Conservation (phyloP, 1,140 invertebrate species). For the Drosophila subpulchrella region DNA sequence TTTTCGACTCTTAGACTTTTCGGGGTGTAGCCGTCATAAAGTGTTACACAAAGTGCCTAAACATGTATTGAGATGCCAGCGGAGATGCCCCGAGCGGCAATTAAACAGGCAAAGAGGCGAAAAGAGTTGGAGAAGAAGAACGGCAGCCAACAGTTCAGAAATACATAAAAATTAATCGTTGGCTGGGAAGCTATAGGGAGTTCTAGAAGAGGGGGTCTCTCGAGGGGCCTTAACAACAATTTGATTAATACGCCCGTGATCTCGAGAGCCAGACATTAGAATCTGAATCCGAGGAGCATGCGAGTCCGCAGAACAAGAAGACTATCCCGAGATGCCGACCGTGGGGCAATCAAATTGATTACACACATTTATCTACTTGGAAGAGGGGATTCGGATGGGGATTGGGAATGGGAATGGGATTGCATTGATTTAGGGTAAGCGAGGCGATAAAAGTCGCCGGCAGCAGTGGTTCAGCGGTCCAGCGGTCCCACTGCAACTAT, state of each 20-base stretch:
- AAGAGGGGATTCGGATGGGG: constrained; percentile 5
- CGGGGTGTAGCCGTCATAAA: constrained; percentile 74
- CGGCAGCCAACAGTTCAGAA: constrained; percentile 48
- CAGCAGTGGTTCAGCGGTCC: constrained; percentile 23
- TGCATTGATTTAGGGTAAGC: constrained; percentile 74
- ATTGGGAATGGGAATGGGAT: constrained; percentile 11
- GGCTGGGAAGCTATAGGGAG: constrained; percentile 5
- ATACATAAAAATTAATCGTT: constrained; percentile 76
- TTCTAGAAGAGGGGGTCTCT: neutral
- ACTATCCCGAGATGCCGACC: neutral
- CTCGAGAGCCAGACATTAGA: constrained; percentile 39
- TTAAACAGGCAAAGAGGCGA: constrained; percentile 60
- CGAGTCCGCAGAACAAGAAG: constrained; percentile 13
- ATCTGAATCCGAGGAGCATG: constrained; percentile 38
- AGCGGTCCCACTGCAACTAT: constrained; percentile 59
- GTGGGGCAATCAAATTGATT: constrained; percentile 78
- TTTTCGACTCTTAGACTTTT: constrained; percentile 13
- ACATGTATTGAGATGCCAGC: constrained; percentile 78
- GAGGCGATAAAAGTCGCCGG: constrained; percentile 71
- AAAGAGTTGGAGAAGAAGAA: constrained; percentile 10
- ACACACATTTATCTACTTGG: constrained; percentile 73
- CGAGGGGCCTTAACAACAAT: constrained; percentile 56
- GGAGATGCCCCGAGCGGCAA: constrained; percentile 62
- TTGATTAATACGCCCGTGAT: constrained; percentile 72
- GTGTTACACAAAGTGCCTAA: constrained; percentile 82